Base-by-base conservation (phyloP, 2,797 vertebrate genomes). In the Etheostoma perlongum region DNA sequence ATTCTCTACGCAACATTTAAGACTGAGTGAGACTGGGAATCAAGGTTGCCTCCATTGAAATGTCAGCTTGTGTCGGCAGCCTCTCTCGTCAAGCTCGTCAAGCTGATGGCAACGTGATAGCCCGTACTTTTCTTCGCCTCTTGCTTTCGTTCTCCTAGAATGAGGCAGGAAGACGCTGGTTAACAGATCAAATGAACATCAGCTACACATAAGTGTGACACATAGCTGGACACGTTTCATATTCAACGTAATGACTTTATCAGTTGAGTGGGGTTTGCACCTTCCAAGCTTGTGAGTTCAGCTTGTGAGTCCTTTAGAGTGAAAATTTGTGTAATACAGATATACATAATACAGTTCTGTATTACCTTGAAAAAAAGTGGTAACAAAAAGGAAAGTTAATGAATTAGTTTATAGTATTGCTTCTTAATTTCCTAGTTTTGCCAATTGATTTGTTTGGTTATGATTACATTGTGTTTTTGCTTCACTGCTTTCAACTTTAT, bases 61-160 rank as follows among this genome's bases (percentile, higher is more conserved):
- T 70, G 85, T 92, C 91, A 85, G 46, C 82, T 81, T 68, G n/a
- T n/a, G 74, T 90, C 77, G 85, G 72, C 68, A 58, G 69, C 75
- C 81, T 79, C 74, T 74, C 75, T 19, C n/a, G n/a, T n/a, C n/a
- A n/a, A n/a, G 19, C 75, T 81, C 47, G 75, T 86, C 76, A 70
- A 63, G 42, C 63, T 73, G 82, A 79, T 10, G 52, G 86, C 80
- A 88, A 85, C 18, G 23, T 23, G 83, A 93, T 81, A 88, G 79
- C 78, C 62, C 27, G 12, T 23, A 16, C 79, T 75, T 78, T 75
- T 72, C 72, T 65, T 60, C 33, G 47, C 63, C 51, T 19, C 1
- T 74, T 57, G 65, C 69, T 80, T 78, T 88, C 76, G 70, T 75
- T 77, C 65, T 76, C 70, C 44, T 23, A 52, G 53, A 54, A 61